Evolutionary conservation across 2,797 vertebrate species (phyloP), one percentile per base, ranked within the genome.

Genomic region (Enteromius radiatus): DNA sequence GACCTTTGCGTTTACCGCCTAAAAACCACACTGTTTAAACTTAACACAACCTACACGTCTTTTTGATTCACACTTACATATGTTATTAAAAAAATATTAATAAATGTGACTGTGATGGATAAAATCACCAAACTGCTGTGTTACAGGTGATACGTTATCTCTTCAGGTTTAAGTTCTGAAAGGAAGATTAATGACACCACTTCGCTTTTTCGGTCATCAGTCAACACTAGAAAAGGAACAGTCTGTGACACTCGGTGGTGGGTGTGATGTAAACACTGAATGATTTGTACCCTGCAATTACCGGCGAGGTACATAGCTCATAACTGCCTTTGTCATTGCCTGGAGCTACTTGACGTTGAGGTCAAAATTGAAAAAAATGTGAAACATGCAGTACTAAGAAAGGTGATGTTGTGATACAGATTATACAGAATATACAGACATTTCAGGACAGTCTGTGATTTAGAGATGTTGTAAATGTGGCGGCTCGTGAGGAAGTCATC

Each of bases 241-340:
- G 31, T 38, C 23, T 45, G 68, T 76, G 45, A 47, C 41, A 61
- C 14, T 19, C 38, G 3, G 19, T 5, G 33, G 4, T 76, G 45
- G 26, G 12, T 67, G 69, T 79, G 80, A 61, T 21, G 1, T 23
- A 28, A 14, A 45, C 31, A 38, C 5, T 28, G 69, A 54, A 21
- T 15, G 21, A 31, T 33, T 43, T 67, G 9, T 63, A 71, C 38
- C 26, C 52, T 79, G 21, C n/a, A 23, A 56, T 56, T 56, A 23
- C 9, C 52, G 38, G n/a, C 12, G 7, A 56, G 21, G 54, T 65
- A n/a, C 52, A 54, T 56, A 81, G 21, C 52, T 54, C 21, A n/a
- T 54, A 84, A 70, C 45, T 84, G 69, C 23, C 3, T 19, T 23
- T 61, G 65, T 61, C 64, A 43, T 52, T 3, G 54, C 67, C 38